phyloP scores from a whole-genome alignment of 2,797 vertebrate genomes.

The Limnodromus scolopaceus region DNA sequence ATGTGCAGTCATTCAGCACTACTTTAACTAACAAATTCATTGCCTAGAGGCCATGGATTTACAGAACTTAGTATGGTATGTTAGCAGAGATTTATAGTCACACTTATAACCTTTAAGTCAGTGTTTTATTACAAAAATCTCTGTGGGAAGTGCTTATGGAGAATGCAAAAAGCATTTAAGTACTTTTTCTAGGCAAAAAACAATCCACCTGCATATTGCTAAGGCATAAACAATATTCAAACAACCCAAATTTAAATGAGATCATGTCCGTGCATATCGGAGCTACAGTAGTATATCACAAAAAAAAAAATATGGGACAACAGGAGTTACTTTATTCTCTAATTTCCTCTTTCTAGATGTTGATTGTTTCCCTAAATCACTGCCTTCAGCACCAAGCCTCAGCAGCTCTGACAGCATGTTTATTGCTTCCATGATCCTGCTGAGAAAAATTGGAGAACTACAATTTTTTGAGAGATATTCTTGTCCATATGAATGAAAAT shows the following conservation, averaged over 20 bases:
- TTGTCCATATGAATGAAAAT: neutral
- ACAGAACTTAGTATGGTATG: neutral
- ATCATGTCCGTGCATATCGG: slow-evolving; percentile 32
- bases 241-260: slow-evolving; percentile 59
- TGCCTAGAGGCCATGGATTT: neutral
- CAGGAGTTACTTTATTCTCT: slow-evolving; percentile 50
- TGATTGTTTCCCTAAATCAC: slow-evolving; percentile 63
- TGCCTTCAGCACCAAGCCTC: slow-evolving; percentile 18
- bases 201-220: neutral
- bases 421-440: slow-evolving; percentile 12
- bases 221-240: slow-evolving; percentile 51
- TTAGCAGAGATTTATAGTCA: slow-evolving; percentile 56
- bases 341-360: slow-evolving; percentile 50
- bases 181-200: slow-evolving; percentile 44
- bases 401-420: neutral
- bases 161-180: slow-evolving; percentile 55
- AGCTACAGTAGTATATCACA: neutral
- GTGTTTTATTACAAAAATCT: slow-evolving; percentile 60
- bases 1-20: neutral
- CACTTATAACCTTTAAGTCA: slow-evolving; percentile 55
- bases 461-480: neutral
- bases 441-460: slow-evolving; percentile 16
- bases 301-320: slow-evolving; percentile 41
- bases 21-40: slow-evolving; percentile 31
- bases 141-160: slow-evolving; percentile 24